phyloP scores from a whole-genome alignment of 2,888 invertebrate species.

The Formica aserva region DNA sequence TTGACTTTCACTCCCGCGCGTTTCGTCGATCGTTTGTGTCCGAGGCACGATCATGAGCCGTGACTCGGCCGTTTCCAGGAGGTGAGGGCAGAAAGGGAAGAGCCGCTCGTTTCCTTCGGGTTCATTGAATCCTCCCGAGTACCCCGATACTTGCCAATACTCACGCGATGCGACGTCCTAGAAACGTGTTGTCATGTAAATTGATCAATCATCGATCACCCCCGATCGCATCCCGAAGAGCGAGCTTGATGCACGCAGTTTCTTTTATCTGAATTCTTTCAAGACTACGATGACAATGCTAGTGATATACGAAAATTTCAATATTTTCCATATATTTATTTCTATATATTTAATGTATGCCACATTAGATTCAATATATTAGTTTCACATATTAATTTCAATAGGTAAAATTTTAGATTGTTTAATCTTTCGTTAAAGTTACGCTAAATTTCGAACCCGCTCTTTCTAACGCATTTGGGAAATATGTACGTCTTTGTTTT shows the following conservation, averaged over 20 bases:
- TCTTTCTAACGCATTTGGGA: background rate
- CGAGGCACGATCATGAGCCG: conserved; percentile 75
- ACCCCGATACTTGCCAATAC: conserved; percentile 56
- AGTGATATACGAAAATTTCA: background rate
- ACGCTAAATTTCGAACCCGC: background rate
- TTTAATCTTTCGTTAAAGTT: background rate
- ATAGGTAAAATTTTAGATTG: background rate
- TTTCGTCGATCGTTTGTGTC: conserved; percentile 68
- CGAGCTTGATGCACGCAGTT: conserved; percentile 21
- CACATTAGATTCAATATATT: background rate
- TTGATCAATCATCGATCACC: conserved; percentile 73
- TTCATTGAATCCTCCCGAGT: conserved; percentile 72
- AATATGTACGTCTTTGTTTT: background rate
- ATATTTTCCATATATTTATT: background rate
- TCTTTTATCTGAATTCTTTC: background rate
- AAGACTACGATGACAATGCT: background rate
- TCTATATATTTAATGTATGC: background rate
- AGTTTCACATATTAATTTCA: background rate
- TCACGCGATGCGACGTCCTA: conserved; percentile 60
- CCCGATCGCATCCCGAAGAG: conserved; percentile 49
- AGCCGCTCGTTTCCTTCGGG: conserved; percentile 61
- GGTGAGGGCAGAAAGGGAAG: conserved; percentile 57
- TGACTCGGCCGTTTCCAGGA: conserved; percentile 76
- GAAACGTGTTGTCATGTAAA: conserved; percentile 69
- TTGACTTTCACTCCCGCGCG: conserved; percentile 76